A percentile compares a stretch with the other conserved stretches of the same genome.
Evolutionary conservation across 2,797 vertebrate genomes (phyloP).

Genomic region (Aselliscus stoliczkanus): DNA sequence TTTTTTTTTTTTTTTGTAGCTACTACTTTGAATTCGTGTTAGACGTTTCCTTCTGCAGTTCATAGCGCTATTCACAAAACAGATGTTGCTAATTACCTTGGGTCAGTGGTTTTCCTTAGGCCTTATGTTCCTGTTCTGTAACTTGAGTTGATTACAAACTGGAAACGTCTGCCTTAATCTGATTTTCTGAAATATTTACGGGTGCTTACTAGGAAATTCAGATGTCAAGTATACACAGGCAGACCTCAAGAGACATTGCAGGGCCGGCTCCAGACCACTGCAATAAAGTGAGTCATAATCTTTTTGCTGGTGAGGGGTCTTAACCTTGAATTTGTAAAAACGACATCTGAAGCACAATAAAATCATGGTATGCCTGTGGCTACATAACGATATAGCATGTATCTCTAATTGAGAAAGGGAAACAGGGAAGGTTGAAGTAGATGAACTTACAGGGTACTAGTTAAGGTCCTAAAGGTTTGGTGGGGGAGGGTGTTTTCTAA

Average conservation of each 20-base stretch:
- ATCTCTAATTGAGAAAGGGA: not conserved
- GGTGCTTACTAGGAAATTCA: not conserved
- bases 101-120: not conserved
- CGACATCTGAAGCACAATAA: too few relatives aligned
- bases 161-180: not conserved
- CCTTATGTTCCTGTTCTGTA: not conserved
- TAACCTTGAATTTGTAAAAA: not conserved
- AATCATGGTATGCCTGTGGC: not conserved
- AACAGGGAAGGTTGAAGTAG: not conserved
- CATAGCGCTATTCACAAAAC: not conserved
- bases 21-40: not conserved
- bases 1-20: not conserved
- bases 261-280: not conserved
- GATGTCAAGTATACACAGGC: not conserved
- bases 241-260: not conserved
- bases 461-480: not conserved
- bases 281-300: not conserved
- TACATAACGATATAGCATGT: not conserved
- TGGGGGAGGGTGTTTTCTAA: not conserved
- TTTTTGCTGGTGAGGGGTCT: not conserved
- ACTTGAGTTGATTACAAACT: not conserved
- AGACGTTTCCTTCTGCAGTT: not conserved
- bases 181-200: not conserved
- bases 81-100: not conserved
- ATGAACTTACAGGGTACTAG: accelerated